These are phyloP conservation scores for Marisa cornuarietis DNA, from an alignment of 1,140 invertebrate species.

Conservation along the genomic window DNA sequence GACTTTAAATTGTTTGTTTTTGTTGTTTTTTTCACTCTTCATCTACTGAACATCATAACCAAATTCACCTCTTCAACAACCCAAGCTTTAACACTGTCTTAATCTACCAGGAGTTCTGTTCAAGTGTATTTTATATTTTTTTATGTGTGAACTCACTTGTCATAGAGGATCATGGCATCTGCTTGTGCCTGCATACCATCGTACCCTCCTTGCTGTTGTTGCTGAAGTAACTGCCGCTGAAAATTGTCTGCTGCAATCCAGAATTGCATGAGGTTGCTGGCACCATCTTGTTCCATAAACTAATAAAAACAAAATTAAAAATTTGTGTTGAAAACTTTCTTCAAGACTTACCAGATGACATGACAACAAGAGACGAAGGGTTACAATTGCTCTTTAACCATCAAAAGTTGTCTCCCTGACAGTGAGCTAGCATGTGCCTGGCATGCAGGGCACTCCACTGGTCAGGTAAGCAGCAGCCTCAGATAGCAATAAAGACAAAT, in stretches of 20 bases:
- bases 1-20: too few species aligned
- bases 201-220: conserved; percentile 52
- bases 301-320: conserved; percentile 53
- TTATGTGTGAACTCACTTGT: conserved; percentile 74
- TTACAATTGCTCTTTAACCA: too few species aligned
- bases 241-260: conserved; percentile 89
- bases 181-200: conserved; percentile 78
- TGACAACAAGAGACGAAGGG: too few species aligned
- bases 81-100: neutral
- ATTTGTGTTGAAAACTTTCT: too few species aligned
- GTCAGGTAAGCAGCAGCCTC: too few species aligned
- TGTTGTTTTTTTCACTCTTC: too few species aligned
- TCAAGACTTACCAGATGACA: too few species aligned
- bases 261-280: conserved; percentile 85
- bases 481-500: too few species aligned
- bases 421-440: too few species aligned
- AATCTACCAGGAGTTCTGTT: neutral
- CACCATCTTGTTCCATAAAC: conserved; percentile 89
- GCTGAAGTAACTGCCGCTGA: conserved; percentile 77
- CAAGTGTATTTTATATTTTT: neutral
- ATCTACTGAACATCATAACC: neutral
- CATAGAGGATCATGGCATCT: conserved; percentile 92
- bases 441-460: too few species aligned
- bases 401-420: too few species aligned
- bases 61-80: neutral